A percentile compares a stretch with the other conserved stretches of the same genome.
Conservation (phyloP, 2,797 vertebrate species). For the Sebastes iracundus region DNA sequence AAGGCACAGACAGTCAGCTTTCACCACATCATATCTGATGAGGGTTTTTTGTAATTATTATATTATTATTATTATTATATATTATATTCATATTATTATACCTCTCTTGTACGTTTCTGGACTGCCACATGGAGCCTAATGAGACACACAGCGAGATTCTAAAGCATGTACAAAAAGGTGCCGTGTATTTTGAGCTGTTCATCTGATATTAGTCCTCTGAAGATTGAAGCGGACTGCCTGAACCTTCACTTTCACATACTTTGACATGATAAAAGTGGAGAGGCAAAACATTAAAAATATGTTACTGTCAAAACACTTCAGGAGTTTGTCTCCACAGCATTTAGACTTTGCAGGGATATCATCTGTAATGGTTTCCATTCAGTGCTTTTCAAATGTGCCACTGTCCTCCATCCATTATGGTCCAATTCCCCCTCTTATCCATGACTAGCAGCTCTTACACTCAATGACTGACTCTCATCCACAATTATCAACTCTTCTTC, state of each 20-base stretch:
- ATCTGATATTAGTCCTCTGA: conserved; percentile 4
- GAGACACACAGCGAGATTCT: background rate
- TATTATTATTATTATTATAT: too few species aligned
- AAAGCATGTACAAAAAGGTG: background rate
- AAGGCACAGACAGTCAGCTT: background rate
- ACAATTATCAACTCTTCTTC: conserved; percentile 69
- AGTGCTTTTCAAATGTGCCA: conserved; percentile 42
- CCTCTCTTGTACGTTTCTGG: background rate
- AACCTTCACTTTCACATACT: conserved; percentile 10
- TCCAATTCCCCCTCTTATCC: conserved; percentile 50
- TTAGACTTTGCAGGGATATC: conserved; percentile 15
- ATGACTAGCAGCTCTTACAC: conserved; percentile 55
- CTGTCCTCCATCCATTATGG: conserved; percentile 45
- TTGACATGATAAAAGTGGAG: conserved; percentile 21
- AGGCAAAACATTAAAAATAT: conserved; percentile 22
- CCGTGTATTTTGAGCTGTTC: background rate
- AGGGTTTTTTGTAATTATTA: background rate
- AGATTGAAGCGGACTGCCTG: conserved; percentile 27
- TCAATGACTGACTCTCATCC: conserved; percentile 58
- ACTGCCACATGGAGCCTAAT: background rate
- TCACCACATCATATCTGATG: background rate
- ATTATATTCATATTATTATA: background rate
- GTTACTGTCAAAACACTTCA: conserved; percentile 41
- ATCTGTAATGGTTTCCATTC: conserved; percentile 28
- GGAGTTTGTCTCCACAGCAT: background rate